These are phyloP conservation scores for Melikaiella ostensackeni DNA, from an alignment of 2,888 invertebrate species.

Conservation along the genomic window DNA sequence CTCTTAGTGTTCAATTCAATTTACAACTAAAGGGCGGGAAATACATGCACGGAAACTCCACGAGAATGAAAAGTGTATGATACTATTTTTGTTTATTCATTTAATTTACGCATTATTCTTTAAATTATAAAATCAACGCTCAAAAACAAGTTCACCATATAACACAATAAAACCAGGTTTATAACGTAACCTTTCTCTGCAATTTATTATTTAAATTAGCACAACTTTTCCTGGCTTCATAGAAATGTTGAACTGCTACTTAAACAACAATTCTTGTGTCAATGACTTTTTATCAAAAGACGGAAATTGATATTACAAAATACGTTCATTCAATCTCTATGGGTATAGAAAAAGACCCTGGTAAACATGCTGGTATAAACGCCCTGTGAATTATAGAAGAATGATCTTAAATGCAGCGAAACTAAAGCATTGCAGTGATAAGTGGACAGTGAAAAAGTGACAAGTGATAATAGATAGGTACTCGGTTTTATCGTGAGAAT, in stretches of 20 bases:
- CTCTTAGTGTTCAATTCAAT: not conserved
- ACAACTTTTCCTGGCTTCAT: constrained; percentile 12
- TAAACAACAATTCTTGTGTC: constrained; percentile 15
- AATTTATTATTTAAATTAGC: constrained; percentile 27
- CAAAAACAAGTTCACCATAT: constrained; percentile 27
- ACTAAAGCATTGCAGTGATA: constrained; percentile 28
- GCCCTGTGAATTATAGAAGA: constrained; percentile 33
- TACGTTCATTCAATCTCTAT: constrained; percentile 35
- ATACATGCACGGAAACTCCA: not conserved
- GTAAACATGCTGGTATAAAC: constrained; percentile 32
- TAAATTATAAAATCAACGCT: constrained; percentile 36
- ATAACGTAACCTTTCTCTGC: constrained; percentile 30
- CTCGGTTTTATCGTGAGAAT: constrained; percentile 22
- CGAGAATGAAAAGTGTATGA: not conserved
- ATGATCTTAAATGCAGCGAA: constrained; percentile 32
- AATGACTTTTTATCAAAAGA: constrained; percentile 26
- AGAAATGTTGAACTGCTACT: constrained; percentile 27
- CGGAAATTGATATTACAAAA: constrained; percentile 38
- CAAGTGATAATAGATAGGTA: constrained; percentile 17
- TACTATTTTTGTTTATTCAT: constrained; percentile 36
- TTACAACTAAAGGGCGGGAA: not conserved
- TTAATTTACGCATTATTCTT: constrained; percentile 31
- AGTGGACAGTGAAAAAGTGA: constrained; percentile 26
- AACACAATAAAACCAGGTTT: constrained; percentile 35
- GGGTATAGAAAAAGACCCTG: constrained; percentile 35